Evolutionary conservation across 2,113 vertebrate genomes (phyloP).

Genomic region (Pseudopipra pipra): DNA sequence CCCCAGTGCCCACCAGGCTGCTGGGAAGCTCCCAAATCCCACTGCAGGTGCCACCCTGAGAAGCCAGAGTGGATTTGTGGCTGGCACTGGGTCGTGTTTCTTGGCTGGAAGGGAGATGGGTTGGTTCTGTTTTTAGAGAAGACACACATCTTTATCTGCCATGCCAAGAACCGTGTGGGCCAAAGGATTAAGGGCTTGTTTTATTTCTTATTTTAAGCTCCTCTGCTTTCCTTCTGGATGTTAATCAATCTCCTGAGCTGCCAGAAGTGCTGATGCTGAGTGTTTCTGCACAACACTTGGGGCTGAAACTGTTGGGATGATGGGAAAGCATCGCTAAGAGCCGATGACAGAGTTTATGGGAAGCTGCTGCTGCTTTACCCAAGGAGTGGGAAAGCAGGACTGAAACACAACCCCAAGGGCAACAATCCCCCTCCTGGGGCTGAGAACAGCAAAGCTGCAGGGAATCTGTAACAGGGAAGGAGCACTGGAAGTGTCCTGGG

Average conservation of each 20-base stretch:
- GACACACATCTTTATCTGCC: not conserved
- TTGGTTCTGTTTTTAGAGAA: not conserved
- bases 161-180: not conserved
- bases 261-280: not conserved
- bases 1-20: not conserved
- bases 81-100: not conserved
- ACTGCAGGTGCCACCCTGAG: rapidly evolving
- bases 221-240: not conserved
- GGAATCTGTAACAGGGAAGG: not conserved
- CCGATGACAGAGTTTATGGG: not conserved
- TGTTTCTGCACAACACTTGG: not conserved
- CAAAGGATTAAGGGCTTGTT: not conserved
- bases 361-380: not conserved
- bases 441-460: not conserved
- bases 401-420: not conserved
- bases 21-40: not conserved
- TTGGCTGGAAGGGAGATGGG: not conserved
- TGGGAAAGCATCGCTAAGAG: slow-evolving; percentile 1
- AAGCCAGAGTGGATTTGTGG: not conserved
- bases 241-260: not conserved
- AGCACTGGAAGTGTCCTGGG: not conserved
- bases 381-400: not conserved
- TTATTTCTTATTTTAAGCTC: slow-evolving; percentile 11
- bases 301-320: not conserved
- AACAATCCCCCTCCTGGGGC: not conserved